Evolutionary conservation across 2,797 vertebrate genomes (phyloP), one percentile per base, ranked within the genome.

Genomic region (Astyanax mexicanus): DNA sequence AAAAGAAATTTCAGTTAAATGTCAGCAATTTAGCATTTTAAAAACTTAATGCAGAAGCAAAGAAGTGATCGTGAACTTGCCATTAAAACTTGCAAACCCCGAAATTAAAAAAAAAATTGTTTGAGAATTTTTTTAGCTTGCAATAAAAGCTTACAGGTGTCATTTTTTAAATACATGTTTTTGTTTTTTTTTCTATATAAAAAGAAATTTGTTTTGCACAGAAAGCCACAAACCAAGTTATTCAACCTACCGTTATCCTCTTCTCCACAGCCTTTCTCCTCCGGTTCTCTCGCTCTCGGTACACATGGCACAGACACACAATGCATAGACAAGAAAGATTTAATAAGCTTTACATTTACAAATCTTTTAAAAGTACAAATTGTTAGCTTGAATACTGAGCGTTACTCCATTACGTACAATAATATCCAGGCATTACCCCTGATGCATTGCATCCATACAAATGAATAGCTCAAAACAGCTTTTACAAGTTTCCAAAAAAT

Each of bases 311-410:
- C 80, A 72, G 65, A 86, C 70, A 35, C 68, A 60, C 76, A 70
- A 79, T 91, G 89, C 90, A 92, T 92, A 93, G 91, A 92, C 90
- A 88, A 81, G 74, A 65, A 82, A 83, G 82, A 91, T 74, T 93
- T 92, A 93, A 91, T 93, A 84, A 86, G 84, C 81, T 80, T 85
- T 85, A 89, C 83, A 89, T 84, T 86, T 86, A 91, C 88, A 92
- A 85, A 91, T 91, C 77, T 81, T 79, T 84, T 87, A 83, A 84
- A 91, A 89, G 81, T 86, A 89, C 86, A 90, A 86, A 85, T 89
- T 70, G 84, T 88, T 85, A 85, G 77, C 79, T 88, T 90, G 86
- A 84, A 90, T 90, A 90, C 85, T 80, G 79, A 87, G 78, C 83
- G 84, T 84, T 80, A 85, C 80, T 84, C 79, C 69, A 84, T 83